Base-by-base conservation (phyloP, 2,888 invertebrate species). In the Pammene aurita region DNA sequence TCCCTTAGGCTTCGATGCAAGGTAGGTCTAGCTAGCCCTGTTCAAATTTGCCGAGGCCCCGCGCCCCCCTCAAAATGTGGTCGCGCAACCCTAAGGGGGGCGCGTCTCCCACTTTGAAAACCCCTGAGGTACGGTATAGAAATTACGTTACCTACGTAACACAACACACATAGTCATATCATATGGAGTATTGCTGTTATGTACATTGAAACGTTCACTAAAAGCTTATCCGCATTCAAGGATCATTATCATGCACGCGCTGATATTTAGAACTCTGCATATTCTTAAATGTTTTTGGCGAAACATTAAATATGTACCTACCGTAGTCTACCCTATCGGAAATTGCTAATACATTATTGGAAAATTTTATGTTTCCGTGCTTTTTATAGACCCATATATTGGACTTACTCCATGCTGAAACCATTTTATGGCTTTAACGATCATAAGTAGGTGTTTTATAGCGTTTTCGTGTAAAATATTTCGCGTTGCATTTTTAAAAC, bases 351-450 rank as follows among this genome's bases (percentile, higher is more conserved):
- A 87, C 83, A 84, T 87, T 84, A 83, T 82, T 81, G 79, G 78
- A 81, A 80, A 83, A 79, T 86, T 88, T 87, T 84, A 86, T 87
- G 83, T 84, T 88, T 84, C 82, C 83, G 80, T 81, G 79, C 79
- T 85, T 88, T 88, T 88, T 88, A 88, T 87, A 80, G 87, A 80
- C 84, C 80, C 86, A 86, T 89, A 87, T 88, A 86, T 89, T 81
- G 81, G 77, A 82, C 82, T 87, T 86, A 85, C 85, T 86, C 80
- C 81, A 81, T 80, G 84, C 82, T 83, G 83, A 80, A 84, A 82
- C 84, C 83, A 86, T 85, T 88, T 89, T 87, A 87, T 77, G 78
- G 84, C 81, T 82, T 82, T 83, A 84, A 85, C 84, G 86, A 84
- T 84, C 84, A 84, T 84, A 87, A 88, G 88, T 85, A 87, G 79